Base-by-base conservation (phyloP, 2,113 vertebrate genomes). In the Calypte anna region DNA sequence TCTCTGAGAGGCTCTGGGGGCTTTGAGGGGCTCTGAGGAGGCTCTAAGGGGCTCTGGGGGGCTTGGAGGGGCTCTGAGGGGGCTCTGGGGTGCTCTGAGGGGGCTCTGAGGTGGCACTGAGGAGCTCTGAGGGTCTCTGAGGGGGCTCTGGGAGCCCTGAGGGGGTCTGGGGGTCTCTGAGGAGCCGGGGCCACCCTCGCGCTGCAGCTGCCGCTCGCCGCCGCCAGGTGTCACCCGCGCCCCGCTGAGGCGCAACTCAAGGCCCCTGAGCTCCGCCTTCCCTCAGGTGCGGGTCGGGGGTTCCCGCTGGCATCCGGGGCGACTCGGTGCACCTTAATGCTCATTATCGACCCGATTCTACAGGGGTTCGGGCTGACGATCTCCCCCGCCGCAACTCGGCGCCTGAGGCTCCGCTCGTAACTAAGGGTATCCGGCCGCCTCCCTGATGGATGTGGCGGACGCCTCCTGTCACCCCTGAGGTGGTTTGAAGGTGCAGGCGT, bases 181-280 rank as follows among this genome's bases (percentile, higher is more conserved):
- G 38, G 38, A 40, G 38, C 38, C 31, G 14, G 5, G 54, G 24
- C 20, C 10, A 44, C 62, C 24, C 46, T 10, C 24, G 38, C 48
- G 16, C 14, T 96, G 98, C 88, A 94, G 46, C 18, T 4, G 50
- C 92, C 98, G 97, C 96, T 86, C 93, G 43, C 18, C 4, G 51
- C 92, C 98, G 97, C 96, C 86, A 98, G 98, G 97, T 98, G 98
- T 96, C 88, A 95, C 53, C 75, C 59, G 43, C 74, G 96, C 36
- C 87, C 55, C 95, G 28, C 57, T 23, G 7, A 12, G 20, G 15
- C 38, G 22, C 31, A 15, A 6, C 44, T 46, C 44, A 11, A 14
- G 44, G 15, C 15, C 27, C 14, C 23, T 40, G 5, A 10, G 9
- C 4, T 5, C 38, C 38, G 38, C 38, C 23, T 4, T 30, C 30